A percentile compares a stretch with the other conserved stretches of the same genome.
Conservation (phyloP, 23 tunicate genomes). For the Halocynthia aurantium region DNA sequence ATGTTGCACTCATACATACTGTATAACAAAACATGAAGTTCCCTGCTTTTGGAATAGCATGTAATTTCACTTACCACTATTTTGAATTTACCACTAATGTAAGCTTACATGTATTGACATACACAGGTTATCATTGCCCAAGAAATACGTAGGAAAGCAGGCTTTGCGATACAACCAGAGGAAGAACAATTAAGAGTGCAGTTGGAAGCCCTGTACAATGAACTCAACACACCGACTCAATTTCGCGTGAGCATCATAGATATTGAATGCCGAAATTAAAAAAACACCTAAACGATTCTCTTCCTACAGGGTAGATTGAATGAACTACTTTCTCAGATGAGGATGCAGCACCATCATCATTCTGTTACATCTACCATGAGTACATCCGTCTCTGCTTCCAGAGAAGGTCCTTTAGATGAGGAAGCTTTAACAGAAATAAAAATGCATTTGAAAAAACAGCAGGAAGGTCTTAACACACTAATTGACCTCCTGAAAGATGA, state of each 20-base stretch:
- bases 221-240: slow-evolving; percentile 82
- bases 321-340: slow-evolving; percentile 87
- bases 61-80: background rate
- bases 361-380: slow-evolving; percentile 7
- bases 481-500: slow-evolving; percentile 64
- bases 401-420: slow-evolving; percentile 49
- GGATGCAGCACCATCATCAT: slow-evolving; percentile 75
- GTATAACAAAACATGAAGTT: no score
- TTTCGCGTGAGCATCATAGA: slow-evolving; percentile 40
- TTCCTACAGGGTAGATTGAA: slow-evolving; percentile 76
- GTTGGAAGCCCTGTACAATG: slow-evolving; percentile 59
- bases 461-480: slow-evolving; percentile 79
- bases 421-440: slow-evolving; percentile 74
- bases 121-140: slow-evolving; percentile 76
- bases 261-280: background rate
- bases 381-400: slow-evolving; percentile 1
- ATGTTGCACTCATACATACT: no score
- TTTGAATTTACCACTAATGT: no score
- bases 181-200: slow-evolving; percentile 88
- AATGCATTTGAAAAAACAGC: slow-evolving; percentile 81
- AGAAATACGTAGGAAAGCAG: slow-evolving; percentile 82
- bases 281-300: background rate
- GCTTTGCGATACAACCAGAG: slow-evolving; percentile 95
- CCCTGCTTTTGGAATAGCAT: no score
- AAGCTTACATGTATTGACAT: no score